phyloP scores from a whole-genome alignment of 1,140 invertebrate genomes.

The Steinernema feltiae region DNA sequence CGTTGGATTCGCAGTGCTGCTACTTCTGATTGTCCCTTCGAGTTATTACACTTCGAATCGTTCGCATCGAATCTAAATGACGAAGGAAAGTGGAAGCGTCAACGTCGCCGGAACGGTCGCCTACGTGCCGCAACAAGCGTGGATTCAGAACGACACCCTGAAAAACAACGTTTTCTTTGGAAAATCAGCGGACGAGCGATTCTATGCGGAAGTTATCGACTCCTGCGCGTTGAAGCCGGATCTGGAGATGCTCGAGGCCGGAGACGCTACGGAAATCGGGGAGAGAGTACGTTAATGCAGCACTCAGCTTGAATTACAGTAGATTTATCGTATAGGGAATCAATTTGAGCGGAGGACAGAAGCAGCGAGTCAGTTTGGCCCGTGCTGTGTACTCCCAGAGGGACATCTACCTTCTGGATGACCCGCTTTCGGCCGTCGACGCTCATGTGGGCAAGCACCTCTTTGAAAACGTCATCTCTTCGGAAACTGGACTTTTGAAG shows the following conservation, averaged over 20 bases:
- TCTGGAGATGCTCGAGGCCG: slow-evolving; percentile 39
- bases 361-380: slow-evolving; percentile 64
- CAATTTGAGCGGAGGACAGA: slow-evolving; percentile 63
- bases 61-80: slow-evolving; percentile 62
- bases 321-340: slow-evolving; percentile 57
- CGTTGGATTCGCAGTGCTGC: background rate
- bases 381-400: slow-evolving; percentile 63
- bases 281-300: slow-evolving; percentile 43
- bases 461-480: slow-evolving; percentile 60
- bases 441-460: slow-evolving; percentile 61
- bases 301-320: background rate
- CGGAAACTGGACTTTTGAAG: slow-evolving; percentile 45
- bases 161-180: slow-evolving; percentile 49
- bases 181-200: slow-evolving; percentile 24
- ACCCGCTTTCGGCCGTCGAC: slow-evolving; percentile 62
- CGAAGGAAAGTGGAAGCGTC: slow-evolving; percentile 59
- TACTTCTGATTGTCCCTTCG: slow-evolving; percentile 3
- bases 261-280: slow-evolving; percentile 54
- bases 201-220: slow-evolving; percentile 38
- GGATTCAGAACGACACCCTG: slow-evolving; percentile 62
- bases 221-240: slow-evolving; percentile 46
- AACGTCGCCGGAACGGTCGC: slow-evolving; percentile 60
- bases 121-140: slow-evolving; percentile 63
- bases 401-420: slow-evolving; percentile 63
- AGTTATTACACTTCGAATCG: slow-evolving; percentile 58